Evolutionary conservation across 2,888 invertebrate genomes (phyloP).

Genomic region (Plebejus melissa): DNA sequence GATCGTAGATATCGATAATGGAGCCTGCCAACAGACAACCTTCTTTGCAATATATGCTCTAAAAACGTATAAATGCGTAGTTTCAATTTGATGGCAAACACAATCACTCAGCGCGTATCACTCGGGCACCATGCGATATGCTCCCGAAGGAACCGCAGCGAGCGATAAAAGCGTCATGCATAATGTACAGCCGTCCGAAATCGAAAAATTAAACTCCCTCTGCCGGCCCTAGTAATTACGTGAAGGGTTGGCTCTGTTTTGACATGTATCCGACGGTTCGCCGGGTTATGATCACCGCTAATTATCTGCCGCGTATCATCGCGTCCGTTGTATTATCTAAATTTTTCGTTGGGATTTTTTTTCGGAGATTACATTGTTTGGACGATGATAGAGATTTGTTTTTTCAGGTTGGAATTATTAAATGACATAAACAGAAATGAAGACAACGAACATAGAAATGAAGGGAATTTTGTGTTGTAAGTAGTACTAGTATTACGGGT

Average conservation of each 20-base stretch:
- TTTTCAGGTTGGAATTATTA: background rate
- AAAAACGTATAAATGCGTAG: too few relatives aligned
- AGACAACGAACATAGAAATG: too few relatives aligned
- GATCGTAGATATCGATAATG: too few relatives aligned
- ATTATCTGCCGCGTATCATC: slow-evolving; percentile 48
- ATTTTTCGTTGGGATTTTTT: background rate
- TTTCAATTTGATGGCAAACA: too few relatives aligned
- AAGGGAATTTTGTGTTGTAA: too few relatives aligned
- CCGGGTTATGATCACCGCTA: slow-evolving; percentile 57
- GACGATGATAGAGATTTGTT: background rate
- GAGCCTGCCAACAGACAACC: too few relatives aligned
- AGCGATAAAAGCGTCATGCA: slow-evolving; percentile 78
- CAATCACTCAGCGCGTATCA: slow-evolving; percentile 40
- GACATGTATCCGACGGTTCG: slow-evolving; percentile 51
- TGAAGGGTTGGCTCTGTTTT: slow-evolving; percentile 51
- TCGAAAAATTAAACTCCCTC: slow-evolving; percentile 78
- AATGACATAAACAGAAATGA: too few relatives aligned
- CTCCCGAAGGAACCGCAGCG: slow-evolving; percentile 73
- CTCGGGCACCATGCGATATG: slow-evolving; percentile 39
- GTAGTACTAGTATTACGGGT: too few relatives aligned
- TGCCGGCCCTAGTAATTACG: slow-evolving; percentile 62
- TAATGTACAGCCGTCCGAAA: slow-evolving; percentile 74
- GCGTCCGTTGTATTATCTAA: slow-evolving; percentile 35
- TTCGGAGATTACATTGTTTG: background rate
- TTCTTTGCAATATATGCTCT: too few relatives aligned